Conservation (phyloP, 2,888 invertebrate genomes). For the Oxyscelio sp. region DNA sequence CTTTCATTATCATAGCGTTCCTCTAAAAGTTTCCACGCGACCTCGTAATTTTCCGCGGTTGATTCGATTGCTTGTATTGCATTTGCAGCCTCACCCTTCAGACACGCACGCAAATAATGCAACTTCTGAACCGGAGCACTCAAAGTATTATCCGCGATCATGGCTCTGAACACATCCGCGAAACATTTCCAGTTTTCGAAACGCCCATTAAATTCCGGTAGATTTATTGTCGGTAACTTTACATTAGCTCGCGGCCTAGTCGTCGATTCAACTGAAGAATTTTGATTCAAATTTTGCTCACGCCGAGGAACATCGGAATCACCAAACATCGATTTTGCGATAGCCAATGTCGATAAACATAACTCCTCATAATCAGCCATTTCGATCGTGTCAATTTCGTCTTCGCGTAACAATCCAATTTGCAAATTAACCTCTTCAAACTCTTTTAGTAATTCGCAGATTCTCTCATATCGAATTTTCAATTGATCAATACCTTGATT, state of each 20-base stretch:
- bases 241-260: neutral
- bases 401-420: neutral
- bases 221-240: constrained; percentile 7
- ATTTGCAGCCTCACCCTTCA: neutral
- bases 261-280: neutral
- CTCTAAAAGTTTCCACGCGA: neutral
- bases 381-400: neutral
- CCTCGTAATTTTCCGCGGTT: neutral
- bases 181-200: neutral
- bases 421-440: neutral
- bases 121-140: neutral
- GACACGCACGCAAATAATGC: neutral
- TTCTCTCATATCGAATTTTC: neutral
- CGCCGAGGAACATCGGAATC: no score
- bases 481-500: neutral
- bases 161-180: neutral
- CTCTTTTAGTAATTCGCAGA: neutral
- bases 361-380: neutral
- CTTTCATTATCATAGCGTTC: neutral
- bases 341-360: neutral
- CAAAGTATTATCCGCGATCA: neutral
- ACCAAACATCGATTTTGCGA: neutral
- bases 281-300: no score
- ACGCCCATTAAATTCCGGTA: neutral
- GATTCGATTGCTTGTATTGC: neutral